phyloP scores from a whole-genome alignment of 2,797 vertebrate genomes.

The Phataginus tricuspis region DNA sequence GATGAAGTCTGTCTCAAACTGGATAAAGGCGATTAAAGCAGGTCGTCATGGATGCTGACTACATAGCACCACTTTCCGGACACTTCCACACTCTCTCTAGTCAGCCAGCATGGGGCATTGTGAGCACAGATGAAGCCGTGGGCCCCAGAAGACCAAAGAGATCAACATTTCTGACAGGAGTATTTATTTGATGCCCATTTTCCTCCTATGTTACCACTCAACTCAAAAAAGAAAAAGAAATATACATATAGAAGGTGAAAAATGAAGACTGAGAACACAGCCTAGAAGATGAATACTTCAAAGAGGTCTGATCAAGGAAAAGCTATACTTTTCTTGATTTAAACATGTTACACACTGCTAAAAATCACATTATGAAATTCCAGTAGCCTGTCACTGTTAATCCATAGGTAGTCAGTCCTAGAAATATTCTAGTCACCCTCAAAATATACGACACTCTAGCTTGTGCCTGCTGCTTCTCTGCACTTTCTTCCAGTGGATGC shows the following conservation, averaged over 20 bases:
- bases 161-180: background rate
- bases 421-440: background rate
- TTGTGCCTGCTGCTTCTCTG: background rate
- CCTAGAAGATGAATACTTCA: background rate
- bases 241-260: background rate
- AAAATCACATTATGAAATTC: background rate
- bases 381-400: background rate
- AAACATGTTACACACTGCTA: background rate
- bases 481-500: fast-evolving
- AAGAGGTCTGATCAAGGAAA: background rate
- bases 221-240: background rate
- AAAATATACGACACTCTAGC: background rate
- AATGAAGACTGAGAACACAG: background rate
- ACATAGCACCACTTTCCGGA: background rate
- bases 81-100: background rate
- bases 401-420: background rate
- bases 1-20: background rate
- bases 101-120: background rate
- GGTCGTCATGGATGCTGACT: background rate
- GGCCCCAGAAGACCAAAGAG: too few relatives aligned
- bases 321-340: background rate
- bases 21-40: background rate
- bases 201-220: background rate
- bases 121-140: background rate
- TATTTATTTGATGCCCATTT: background rate